These are phyloP conservation scores for Tragopan temminckii DNA, from an alignment of 2,797 vertebrate genomes.

Conservation along the genomic window DNA sequence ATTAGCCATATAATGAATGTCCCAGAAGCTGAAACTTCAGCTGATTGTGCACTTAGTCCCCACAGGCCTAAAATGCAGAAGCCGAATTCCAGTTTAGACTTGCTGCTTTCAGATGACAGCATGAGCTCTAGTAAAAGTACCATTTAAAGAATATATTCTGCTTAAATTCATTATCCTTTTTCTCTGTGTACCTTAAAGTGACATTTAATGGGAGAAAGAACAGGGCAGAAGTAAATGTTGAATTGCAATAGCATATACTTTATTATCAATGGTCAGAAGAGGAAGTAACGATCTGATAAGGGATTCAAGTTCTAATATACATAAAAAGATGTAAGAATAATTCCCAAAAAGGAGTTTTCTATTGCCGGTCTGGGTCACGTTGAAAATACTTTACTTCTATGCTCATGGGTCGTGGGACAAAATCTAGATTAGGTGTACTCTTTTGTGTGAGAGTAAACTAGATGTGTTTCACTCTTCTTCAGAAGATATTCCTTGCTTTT, in stretches of 20 bases:
- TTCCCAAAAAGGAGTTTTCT: not conserved
- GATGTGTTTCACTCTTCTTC: not conserved
- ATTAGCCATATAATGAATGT: slow-evolving; percentile 28
- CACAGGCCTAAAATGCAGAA: not conserved
- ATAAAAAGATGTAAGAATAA: not conserved
- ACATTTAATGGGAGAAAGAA: not conserved
- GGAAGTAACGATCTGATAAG: slow-evolving; percentile 9
- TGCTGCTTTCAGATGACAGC: not conserved
- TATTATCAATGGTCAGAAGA: not conserved
- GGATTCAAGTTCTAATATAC: not conserved
- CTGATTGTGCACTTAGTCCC: not conserved
- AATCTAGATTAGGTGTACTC: not conserved
- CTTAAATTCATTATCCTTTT: not conserved
- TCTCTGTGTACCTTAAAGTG: not conserved
- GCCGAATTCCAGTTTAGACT: slow-evolving; percentile 12
- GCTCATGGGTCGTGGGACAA: not conserved
- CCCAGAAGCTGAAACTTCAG: slow-evolving; percentile 42
- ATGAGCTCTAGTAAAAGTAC: not conserved
- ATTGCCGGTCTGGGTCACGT: not conserved
- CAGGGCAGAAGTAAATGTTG: slow-evolving; percentile 1
- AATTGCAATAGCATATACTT: not conserved
- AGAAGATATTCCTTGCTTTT: not conserved
- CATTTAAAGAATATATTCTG: not conserved
- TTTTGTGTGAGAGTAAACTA: not conserved
- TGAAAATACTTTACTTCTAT: not conserved